A percentile compares a stretch with the other conserved stretches of the same genome.
phyloP scores from a whole-genome alignment of 2,888 invertebrate species.

The Patella caerulea region DNA sequence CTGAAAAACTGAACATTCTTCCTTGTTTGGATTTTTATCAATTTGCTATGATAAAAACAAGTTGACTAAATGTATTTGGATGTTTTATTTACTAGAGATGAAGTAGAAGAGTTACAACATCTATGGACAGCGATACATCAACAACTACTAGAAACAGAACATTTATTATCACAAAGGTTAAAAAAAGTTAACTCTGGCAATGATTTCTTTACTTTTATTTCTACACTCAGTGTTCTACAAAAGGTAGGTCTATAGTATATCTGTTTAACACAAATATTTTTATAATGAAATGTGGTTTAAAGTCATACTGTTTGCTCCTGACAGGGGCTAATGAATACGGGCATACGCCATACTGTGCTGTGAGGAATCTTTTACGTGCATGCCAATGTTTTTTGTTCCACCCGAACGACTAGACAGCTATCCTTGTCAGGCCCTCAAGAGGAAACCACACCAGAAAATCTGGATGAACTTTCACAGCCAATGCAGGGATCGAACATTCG shows the following conservation, averaged over 20 bases:
- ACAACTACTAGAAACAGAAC: slow-evolving; percentile 58
- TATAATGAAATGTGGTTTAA: too few species aligned
- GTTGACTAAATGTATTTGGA: not conserved
- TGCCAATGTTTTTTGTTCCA: too few species aligned
- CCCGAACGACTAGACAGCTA: too few species aligned
- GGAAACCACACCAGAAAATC: too few species aligned
- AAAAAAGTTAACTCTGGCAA: slow-evolving; percentile 48
- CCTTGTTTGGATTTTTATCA: not conserved
- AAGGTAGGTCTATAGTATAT: slow-evolving; percentile 44
- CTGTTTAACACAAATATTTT: too few species aligned
- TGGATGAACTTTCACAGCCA: too few species aligned
- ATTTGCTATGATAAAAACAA: not conserved
- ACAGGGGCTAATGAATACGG: too few species aligned
- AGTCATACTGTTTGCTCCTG: too few species aligned
- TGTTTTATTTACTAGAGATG: slow-evolving; percentile 43
- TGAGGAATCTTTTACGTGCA: too few species aligned
- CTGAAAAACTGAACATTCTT: not conserved
- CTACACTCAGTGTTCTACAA: slow-evolving; percentile 51
- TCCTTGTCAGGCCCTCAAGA: too few species aligned
- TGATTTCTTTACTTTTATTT: slow-evolving; percentile 50
- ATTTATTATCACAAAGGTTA: slow-evolving; percentile 48
- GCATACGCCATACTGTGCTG: too few species aligned
- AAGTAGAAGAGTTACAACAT: slow-evolving; percentile 55
- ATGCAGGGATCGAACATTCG: too few species aligned
- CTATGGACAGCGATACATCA: slow-evolving; percentile 56